Percentiles rank a stretch among this genome's conserved stretches.
phyloP scores from a whole-genome alignment of 1,140 invertebrate species.

The honey bee (Apis mellifera) region Amel_HAv3.1 CM009931.2:2986501-2987000 shows the following conservation, averaged over 20 bases:
- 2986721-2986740: constrained; percentile 74
- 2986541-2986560: too few relatives aligned
- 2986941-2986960: constrained; percentile 68
- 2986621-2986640: too few relatives aligned
- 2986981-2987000: constrained; percentile 42
- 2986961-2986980: constrained; percentile 72
- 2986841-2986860: constrained; percentile 37
- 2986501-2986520: too few relatives aligned
- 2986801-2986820: constrained; percentile 80
- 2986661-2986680: constrained; percentile 42
- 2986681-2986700: constrained; percentile 70
- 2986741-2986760: constrained; percentile 30
- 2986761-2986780: constrained; percentile 59
- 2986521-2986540: too few relatives aligned
- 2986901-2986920: constrained; percentile 75
- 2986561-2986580: too few relatives aligned
- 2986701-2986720: constrained; percentile 56
- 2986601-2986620: too few relatives aligned
- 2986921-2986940: constrained; percentile 74
- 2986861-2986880: constrained; percentile 52
- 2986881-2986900: constrained; percentile 73
- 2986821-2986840: constrained; percentile 75
- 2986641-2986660: constrained; percentile 73
- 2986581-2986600: too few relatives aligned
- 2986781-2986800: constrained; percentile 81